phyloP scores from a whole-genome alignment of 2,888 invertebrate species.

The Apotomis betuletana region DNA sequence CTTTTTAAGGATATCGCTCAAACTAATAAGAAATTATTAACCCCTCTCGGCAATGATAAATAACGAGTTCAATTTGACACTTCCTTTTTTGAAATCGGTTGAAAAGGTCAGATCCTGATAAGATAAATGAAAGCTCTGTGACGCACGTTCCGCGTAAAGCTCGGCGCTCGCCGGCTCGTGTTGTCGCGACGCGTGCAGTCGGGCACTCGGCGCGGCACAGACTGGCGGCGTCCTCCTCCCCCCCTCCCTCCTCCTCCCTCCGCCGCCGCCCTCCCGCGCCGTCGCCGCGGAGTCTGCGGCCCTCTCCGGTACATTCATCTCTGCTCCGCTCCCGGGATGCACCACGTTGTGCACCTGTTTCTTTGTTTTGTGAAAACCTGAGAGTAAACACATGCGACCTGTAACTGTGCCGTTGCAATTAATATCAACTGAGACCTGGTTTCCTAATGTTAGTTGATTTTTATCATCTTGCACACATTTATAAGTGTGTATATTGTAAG shows the following conservation, averaged over 20 bases:
- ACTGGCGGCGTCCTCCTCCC: slow-evolving; percentile 21
- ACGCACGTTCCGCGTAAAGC: not conserved
- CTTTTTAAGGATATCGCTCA: too few relatives aligned
- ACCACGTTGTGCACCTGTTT: not conserved
- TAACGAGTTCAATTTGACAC: not conserved
- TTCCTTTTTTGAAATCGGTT: not conserved
- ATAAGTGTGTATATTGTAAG: too few relatives aligned
- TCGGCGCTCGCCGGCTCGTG: not conserved
- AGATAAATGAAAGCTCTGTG: not conserved
- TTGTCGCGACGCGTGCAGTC: slow-evolving; percentile 1
- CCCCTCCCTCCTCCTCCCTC: slow-evolving; percentile 9
- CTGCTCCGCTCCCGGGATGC: slow-evolving; percentile 13
- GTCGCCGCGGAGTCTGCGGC: slow-evolving; percentile 37
- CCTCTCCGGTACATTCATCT: slow-evolving; percentile 32
- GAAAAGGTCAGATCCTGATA: slow-evolving; percentile 13
- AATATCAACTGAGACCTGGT: too few relatives aligned
- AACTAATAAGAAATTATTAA: not conserved
- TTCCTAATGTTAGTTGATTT: too few relatives aligned
- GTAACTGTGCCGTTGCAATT: too few relatives aligned
- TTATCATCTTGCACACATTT: too few relatives aligned
- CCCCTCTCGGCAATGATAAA: not conserved
- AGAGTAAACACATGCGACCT: too few relatives aligned
- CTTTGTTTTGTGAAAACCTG: not conserved
- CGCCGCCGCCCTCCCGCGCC: slow-evolving; percentile 24
- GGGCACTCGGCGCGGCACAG: slow-evolving; percentile 22